Conservation (phyloP, 2,797 vertebrate species). For the Sarcoramphus papa region DNA sequence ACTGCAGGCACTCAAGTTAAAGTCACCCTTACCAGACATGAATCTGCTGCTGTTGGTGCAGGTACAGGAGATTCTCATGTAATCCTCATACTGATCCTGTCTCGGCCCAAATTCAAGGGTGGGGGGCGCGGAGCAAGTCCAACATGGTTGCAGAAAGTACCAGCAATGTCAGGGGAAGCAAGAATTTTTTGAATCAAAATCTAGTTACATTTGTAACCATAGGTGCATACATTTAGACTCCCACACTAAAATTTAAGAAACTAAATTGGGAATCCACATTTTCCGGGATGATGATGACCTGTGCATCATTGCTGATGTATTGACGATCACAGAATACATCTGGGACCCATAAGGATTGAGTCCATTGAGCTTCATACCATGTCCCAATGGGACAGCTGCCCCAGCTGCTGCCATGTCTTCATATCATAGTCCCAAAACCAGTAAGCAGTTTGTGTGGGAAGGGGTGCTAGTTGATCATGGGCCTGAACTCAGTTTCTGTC, state of each 20-base stretch:
- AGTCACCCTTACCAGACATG: constrained; percentile 94
- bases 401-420: neutral
- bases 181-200: neutral
- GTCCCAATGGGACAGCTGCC: neutral
- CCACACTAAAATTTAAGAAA: neutral
- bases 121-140: neutral
- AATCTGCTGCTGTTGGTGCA: constrained; percentile 95
- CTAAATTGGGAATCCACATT: neutral
- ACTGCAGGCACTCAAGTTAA: constrained; percentile 96
- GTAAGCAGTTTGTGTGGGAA: neutral
- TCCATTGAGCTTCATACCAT: neutral
- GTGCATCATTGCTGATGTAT: neutral
- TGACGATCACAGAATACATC: neutral
- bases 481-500: neutral
- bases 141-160: neutral
- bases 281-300: neutral
- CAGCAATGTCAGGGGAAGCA: neutral
- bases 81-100: neutral
- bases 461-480: neutral
- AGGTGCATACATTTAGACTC: neutral
- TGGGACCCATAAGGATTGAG: neutral
- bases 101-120: accelerated
- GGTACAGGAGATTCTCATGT: constrained; percentile 72
- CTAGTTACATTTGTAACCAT: neutral
- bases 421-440: neutral